Percentiles rank a stretch among this genome's conserved stretches.
phyloP scores from a whole-genome alignment of 1,140 invertebrate species.

The Ctenoplectra terminalis region DNA sequence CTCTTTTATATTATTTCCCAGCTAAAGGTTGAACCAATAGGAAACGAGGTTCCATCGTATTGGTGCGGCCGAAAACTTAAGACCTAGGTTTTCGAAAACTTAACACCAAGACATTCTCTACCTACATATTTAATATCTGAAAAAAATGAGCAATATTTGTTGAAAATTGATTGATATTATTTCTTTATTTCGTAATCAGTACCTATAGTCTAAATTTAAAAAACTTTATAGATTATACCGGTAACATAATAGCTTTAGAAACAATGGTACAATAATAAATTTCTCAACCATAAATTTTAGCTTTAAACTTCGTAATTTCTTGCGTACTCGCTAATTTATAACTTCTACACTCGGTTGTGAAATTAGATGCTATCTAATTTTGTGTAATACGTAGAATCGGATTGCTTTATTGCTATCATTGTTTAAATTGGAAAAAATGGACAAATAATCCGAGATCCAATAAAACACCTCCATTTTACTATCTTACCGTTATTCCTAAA shows the following conservation, averaged over 20 bases:
- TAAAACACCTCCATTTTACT: too few relatives aligned
- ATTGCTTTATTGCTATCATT: neutral
- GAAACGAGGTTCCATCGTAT: too few relatives aligned
- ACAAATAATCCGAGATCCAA: neutral
- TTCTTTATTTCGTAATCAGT: too few relatives aligned
- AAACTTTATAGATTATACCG: neutral
- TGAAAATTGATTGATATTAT: too few relatives aligned
- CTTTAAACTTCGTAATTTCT: neutral
- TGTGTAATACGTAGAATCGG: neutral
- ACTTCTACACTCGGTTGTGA: neutral
- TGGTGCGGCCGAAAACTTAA: too few relatives aligned
- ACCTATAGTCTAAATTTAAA: neutral
- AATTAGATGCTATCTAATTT: neutral
- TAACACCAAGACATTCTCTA: too few relatives aligned
- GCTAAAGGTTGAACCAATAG: too few relatives aligned
- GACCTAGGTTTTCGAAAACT: too few relatives aligned
- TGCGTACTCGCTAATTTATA: neutral
- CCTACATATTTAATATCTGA: too few relatives aligned
- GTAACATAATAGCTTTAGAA: neutral
- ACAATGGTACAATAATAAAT: neutral
- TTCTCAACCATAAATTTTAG: neutral
- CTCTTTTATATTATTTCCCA: too few relatives aligned
- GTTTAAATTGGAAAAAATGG: neutral
- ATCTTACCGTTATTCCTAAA: too few relatives aligned
- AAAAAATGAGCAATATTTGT: too few relatives aligned